These are phyloP conservation scores for Phasianus colchicus DNA, from an alignment of 2,113 vertebrate species.

Conservation along the genomic window DNA sequence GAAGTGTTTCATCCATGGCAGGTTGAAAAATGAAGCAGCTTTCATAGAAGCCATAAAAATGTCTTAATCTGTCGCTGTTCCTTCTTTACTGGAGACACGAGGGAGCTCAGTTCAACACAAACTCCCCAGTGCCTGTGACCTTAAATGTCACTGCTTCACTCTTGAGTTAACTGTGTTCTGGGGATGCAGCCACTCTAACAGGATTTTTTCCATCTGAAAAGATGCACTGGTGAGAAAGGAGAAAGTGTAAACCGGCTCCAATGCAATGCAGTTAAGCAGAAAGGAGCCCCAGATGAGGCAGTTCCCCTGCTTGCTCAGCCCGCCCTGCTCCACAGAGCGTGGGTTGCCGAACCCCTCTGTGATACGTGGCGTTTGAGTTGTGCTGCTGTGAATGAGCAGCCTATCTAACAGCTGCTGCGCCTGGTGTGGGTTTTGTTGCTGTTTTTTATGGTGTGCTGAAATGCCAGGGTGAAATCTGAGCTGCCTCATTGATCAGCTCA, in stretches of 20 bases:
- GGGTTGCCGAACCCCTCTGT: background rate
- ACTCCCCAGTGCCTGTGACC: accelerated
- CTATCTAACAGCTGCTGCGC: background rate
- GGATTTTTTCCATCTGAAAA: background rate
- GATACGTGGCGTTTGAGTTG: background rate
- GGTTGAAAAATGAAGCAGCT: background rate
- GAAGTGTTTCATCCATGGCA: background rate
- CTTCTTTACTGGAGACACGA: background rate
- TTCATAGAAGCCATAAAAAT: background rate
- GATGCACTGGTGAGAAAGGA: background rate
- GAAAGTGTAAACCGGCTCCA: background rate
- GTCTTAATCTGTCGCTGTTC: background rate
- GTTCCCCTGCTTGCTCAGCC: slow-evolving; percentile 7
- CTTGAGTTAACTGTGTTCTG: background rate
- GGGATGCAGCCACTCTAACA: background rate
- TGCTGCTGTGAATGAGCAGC: background rate
- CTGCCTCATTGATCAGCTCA: slow-evolving; percentile 41
- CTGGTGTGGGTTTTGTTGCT: background rate
- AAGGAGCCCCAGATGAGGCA: background rate
- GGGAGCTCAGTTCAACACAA: background rate
- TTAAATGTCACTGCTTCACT: background rate
- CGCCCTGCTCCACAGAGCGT: background rate
- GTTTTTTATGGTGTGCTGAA: background rate
- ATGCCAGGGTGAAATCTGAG: slow-evolving; percentile 24
- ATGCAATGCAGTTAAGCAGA: background rate